phyloP scores from a whole-genome alignment of 2,113 vertebrate genomes.

The Bungarus multicinctus region DNA sequence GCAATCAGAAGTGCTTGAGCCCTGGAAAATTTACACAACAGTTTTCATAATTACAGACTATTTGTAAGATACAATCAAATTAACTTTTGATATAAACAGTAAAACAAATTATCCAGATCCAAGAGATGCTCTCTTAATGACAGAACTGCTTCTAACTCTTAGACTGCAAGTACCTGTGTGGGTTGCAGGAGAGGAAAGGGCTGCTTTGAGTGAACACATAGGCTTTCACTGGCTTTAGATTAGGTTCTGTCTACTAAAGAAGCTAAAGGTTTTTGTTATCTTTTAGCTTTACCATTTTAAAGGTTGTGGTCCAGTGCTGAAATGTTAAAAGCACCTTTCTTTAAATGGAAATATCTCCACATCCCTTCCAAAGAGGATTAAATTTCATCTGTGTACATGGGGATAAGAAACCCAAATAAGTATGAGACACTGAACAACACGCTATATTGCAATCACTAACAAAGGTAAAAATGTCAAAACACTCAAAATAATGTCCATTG shows the following conservation, averaged over 20 bases:
- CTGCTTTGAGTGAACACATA: not conserved
- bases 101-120: not conserved
- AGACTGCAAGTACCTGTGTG: not conserved
- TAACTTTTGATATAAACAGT: not conserved
- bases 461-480: not conserved
- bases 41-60: not conserved
- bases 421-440: not conserved
- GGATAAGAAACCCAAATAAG: not conserved
- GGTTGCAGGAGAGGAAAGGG: not conserved
- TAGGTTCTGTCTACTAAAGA: not conserved
- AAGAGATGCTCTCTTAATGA: not conserved
- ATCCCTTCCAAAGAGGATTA: not conserved
- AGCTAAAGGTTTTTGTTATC: not conserved
- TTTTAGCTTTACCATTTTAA: not conserved
- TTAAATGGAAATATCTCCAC: not conserved
- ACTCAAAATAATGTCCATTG: not conserved
- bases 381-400: not conserved
- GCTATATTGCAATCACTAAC: not conserved
- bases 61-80: accelerated
- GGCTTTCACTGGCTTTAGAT: not conserved
- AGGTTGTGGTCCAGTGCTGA: not conserved
- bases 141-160: not conserved
- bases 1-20: conserved; percentile 75
- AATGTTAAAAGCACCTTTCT: not conserved
- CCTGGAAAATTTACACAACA: conserved; percentile 58